Evolutionary conservation across 2,113 vertebrate species (phyloP).

Genomic region (Xiphorhynchus elegans): DNA sequence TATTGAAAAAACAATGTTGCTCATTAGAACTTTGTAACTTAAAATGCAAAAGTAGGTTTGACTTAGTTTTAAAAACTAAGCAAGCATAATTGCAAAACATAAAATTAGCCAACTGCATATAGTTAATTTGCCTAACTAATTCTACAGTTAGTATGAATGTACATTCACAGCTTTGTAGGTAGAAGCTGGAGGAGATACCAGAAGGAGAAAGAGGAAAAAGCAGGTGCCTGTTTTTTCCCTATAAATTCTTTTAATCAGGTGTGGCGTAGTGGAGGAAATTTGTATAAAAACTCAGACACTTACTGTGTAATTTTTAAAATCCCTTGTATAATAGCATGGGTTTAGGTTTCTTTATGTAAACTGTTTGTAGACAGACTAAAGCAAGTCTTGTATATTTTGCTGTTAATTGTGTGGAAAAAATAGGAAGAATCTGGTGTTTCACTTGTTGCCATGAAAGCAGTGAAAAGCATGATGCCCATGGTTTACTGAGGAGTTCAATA

Average conservation of each 20-base stretch:
- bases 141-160: neutral
- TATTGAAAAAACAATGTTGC: neutral
- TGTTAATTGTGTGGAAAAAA: neutral
- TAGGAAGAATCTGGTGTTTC: neutral
- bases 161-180: neutral
- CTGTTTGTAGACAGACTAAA: neutral
- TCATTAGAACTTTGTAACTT: neutral
- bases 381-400: neutral
- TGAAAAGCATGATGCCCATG: fast-evolving
- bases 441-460: neutral
- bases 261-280: neutral
- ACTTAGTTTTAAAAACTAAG: neutral
- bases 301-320: neutral
- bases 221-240: neutral
- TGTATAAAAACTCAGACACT: neutral
- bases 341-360: neutral
- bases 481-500: neutral
- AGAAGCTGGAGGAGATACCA: neutral
- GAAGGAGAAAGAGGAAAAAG: neutral
- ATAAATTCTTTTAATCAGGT: neutral
- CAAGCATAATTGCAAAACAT: neutral
- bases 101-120: neutral
- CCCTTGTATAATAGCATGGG: neutral
- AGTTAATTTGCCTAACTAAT: neutral
- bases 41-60: neutral